Evolutionary conservation across 1,140 invertebrate genomes (phyloP).

Genomic region (Zaprionus tsacasi): DNA sequence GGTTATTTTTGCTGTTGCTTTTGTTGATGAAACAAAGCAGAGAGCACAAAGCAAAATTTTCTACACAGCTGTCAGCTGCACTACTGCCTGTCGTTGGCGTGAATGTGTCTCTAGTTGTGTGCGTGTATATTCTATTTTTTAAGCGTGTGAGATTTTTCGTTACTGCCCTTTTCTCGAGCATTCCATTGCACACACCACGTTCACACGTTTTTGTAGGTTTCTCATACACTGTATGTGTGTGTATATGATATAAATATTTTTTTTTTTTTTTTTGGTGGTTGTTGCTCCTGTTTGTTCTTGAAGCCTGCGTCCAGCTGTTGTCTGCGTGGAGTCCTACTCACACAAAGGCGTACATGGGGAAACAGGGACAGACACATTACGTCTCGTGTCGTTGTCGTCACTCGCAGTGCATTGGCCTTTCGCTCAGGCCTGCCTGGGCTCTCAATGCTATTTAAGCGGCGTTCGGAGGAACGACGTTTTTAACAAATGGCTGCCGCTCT

Average conservation of each 20-base stretch:
- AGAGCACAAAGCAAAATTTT: slow-evolving; percentile 68
- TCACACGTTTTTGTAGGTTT: slow-evolving; percentile 56
- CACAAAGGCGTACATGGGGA: slow-evolving; percentile 19
- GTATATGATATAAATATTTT: slow-evolving; percentile 8
- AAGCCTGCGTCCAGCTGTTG: slow-evolving; percentile 72
- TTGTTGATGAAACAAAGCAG: slow-evolving; percentile 47
- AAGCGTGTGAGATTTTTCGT: slow-evolving; percentile 53
- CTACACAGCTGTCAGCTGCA: slow-evolving; percentile 76
- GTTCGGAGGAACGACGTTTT: slow-evolving; percentile 49
- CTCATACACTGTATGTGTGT: slow-evolving; percentile 1
- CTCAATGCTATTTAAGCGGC: slow-evolving; percentile 78
- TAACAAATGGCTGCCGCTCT: slow-evolving; percentile 57
- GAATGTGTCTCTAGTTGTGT: background rate
- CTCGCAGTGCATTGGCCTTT: slow-evolving; percentile 76
- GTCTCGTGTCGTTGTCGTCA: slow-evolving; percentile 49
- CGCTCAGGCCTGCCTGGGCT: slow-evolving; percentile 58
- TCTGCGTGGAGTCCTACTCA: slow-evolving; percentile 46
- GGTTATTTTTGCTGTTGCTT: slow-evolving; percentile 25
- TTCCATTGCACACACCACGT: slow-evolving; percentile 73
- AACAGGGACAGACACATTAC: slow-evolving; percentile 11
- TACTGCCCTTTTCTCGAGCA: slow-evolving; percentile 58
- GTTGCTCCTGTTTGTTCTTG: slow-evolving; percentile 56
- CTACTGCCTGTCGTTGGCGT: background rate
- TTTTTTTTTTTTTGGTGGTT: slow-evolving; percentile 53
- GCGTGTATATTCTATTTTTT: slow-evolving; percentile 24